Conservation (phyloP, 1,140 invertebrate genomes). For the Apis mellifera region DNA sequence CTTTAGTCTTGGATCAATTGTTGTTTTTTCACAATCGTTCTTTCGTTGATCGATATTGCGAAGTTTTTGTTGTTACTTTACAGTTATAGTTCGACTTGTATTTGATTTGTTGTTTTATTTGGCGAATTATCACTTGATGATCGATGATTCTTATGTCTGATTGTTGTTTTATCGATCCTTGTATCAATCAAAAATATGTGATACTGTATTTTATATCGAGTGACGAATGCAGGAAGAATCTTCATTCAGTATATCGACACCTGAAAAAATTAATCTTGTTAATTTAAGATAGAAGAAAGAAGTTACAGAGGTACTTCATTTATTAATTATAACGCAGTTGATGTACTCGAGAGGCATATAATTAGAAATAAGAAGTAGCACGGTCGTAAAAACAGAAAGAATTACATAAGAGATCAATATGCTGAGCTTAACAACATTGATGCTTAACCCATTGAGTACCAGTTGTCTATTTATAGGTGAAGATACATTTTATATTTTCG, state of each 20-base stretch:
- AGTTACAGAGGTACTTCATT: neutral
- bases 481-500: slow-evolving; percentile 17
- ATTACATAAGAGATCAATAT: slow-evolving; percentile 37
- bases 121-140: no score
- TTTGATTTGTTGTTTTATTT: no score
- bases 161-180: no score
- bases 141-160: no score
- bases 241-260: neutral
- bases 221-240: neutral
- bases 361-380: slow-evolving; percentile 20
- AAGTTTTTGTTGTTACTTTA: no score
- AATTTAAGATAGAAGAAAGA: neutral
- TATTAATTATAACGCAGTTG: slow-evolving; percentile 24
- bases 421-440: slow-evolving; percentile 34
- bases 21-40: neutral
- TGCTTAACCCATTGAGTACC: slow-evolving; percentile 29
- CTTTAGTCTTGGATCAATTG: no score
- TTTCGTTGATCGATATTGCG: neutral
- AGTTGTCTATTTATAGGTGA: slow-evolving; percentile 33
- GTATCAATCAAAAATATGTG: no score
- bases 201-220: neutral
- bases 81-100: no score
- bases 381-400: slow-evolving; percentile 38
- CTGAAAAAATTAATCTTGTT: neutral
- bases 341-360: slow-evolving; percentile 2